Conservation (phyloP, 2,797 vertebrate species). For the Cryptoblepharus egeriae region DNA sequence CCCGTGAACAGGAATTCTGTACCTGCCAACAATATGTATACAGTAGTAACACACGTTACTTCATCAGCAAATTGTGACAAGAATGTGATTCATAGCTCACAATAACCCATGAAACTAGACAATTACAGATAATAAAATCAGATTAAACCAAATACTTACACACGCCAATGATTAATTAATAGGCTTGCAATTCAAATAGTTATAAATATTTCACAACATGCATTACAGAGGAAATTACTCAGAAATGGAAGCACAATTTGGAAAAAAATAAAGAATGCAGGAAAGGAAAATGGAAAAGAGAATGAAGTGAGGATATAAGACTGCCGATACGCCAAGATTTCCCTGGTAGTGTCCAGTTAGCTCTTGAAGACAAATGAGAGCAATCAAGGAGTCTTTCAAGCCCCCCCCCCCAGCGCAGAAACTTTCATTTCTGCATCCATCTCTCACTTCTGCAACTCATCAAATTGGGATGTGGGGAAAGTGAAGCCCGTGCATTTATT, state of each 20-base stretch:
- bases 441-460: too few relatives aligned
- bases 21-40: not conserved
- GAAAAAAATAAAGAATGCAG: not conserved
- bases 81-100: not conserved
- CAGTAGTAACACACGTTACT: not conserved
- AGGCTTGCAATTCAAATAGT: not conserved
- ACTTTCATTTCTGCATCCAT: too few relatives aligned
- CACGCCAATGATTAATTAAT: not conserved
- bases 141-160: not conserved
- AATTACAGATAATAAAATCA: not conserved
- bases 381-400: too few relatives aligned
- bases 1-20: not conserved
- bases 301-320: not conserved
- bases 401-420: too few relatives aligned
- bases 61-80: not conserved
- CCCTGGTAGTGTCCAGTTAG: too few relatives aligned
- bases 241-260: not conserved
- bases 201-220: not conserved
- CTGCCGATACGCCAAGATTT: too few relatives aligned
- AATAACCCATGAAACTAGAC: not conserved
- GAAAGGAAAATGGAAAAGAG: not conserved
- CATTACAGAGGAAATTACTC: not conserved
- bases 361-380: too few relatives aligned
- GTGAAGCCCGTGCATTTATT: too few relatives aligned
- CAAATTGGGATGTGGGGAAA: too few relatives aligned